phyloP scores from a whole-genome alignment of 2,113 vertebrate genomes.

The Nettapus auritus region DNA sequence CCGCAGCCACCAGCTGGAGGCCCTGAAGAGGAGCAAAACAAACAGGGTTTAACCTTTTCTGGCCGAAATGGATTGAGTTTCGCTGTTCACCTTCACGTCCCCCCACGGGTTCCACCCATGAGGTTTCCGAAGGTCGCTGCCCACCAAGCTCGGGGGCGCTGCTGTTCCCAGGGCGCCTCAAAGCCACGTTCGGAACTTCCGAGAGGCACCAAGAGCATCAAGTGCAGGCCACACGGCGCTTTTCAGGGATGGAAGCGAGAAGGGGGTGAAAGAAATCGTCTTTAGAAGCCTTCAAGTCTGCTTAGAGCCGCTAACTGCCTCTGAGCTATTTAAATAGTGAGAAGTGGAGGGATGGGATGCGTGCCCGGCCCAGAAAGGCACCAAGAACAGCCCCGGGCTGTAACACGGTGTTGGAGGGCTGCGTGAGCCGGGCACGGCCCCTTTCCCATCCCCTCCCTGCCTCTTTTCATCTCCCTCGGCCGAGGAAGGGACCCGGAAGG shows the following conservation, averaged over 20 bases:
- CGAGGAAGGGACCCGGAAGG: background rate
- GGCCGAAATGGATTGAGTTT: background rate
- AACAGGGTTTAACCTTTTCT: slow-evolving; percentile 33
- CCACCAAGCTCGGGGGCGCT: background rate
- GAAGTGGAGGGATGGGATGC: background rate
- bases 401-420: background rate
- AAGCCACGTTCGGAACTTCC: slow-evolving; percentile 36
- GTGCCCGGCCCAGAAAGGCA: slow-evolving; percentile 52
- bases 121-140: slow-evolving; percentile 27
- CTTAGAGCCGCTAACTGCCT: slow-evolving; percentile 34
- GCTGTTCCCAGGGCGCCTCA: slow-evolving; percentile 55
- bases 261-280: background rate
- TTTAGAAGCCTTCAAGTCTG: slow-evolving; percentile 35
- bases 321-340: slow-evolving; percentile 27
- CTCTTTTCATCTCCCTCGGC: background rate
- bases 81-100: slow-evolving; percentile 20
- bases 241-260: background rate
- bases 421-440: background rate
- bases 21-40: slow-evolving; percentile 1
- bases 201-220: slow-evolving; percentile 27
- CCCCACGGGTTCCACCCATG: background rate
- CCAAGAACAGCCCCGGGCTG: slow-evolving; percentile 27
- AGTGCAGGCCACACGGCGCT: background rate
- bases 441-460: slow-evolving; percentile 37
- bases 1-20: slow-evolving; percentile 34